Conservation (phyloP, 2,888 invertebrate genomes). For the Allygus modestus region DNA sequence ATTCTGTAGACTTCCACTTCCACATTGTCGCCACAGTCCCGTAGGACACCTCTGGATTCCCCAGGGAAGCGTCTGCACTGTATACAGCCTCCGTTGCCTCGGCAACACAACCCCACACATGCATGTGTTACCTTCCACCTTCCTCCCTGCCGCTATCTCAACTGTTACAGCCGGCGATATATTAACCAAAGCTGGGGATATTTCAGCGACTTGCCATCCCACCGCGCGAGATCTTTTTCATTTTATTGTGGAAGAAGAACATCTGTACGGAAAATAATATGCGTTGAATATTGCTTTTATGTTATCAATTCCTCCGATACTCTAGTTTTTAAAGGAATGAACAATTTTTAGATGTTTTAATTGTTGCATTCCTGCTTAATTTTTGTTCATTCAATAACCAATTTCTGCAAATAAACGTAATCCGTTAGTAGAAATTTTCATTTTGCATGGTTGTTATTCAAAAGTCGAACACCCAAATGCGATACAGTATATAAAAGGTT, state of each 20-base stretch:
- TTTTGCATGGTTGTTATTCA: too few relatives aligned
- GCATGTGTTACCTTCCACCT: constrained; percentile 29
- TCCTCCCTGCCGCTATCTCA: not conserved
- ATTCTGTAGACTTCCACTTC: too few relatives aligned
- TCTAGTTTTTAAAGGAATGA: too few relatives aligned
- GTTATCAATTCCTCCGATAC: too few relatives aligned
- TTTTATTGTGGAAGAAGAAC: not conserved
- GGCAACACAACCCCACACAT: constrained; percentile 9
- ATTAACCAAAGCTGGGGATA: constrained; percentile 25
- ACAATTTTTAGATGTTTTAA: too few relatives aligned
- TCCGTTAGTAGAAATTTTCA: too few relatives aligned
- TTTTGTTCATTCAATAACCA: too few relatives aligned
- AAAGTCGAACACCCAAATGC: too few relatives aligned
- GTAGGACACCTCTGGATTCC: not conserved
- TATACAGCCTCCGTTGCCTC: not conserved
- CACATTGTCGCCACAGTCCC: constrained; percentile 15
- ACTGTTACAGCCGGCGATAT: constrained; percentile 5
- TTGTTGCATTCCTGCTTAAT: too few relatives aligned
- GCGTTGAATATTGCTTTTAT: not conserved
- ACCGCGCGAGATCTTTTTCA: not conserved
- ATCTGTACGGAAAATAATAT: not conserved
- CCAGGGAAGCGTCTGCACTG: not conserved
- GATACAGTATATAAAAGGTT: too few relatives aligned
- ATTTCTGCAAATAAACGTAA: too few relatives aligned
- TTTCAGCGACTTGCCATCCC: not conserved